phyloP scores from a whole-genome alignment of 2,113 vertebrate genomes.

The Callocephalon fimbriatum region DNA sequence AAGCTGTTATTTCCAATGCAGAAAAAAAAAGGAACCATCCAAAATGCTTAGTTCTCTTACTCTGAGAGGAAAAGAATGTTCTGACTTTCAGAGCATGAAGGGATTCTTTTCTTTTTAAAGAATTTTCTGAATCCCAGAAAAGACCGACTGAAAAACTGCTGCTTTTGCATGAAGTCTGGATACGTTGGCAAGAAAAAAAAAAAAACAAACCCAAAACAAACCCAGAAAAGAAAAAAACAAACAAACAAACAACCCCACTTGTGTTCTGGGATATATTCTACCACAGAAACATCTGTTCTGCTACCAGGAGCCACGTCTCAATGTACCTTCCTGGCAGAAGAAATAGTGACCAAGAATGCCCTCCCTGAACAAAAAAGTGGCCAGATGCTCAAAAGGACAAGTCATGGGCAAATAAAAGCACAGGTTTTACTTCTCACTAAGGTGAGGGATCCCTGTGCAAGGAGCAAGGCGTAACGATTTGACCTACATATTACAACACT shows the following conservation, averaged over 20 bases:
- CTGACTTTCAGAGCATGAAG: not conserved
- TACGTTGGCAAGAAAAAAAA: not conserved
- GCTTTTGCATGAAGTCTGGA: not conserved
- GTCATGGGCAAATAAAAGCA: not conserved
- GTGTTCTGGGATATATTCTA: not conserved
- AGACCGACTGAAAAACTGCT: not conserved
- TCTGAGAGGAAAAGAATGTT: not conserved
- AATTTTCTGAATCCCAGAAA: not conserved
- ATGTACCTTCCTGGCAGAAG: not conserved
- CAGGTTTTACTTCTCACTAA: not conserved
- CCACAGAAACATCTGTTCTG: not conserved
- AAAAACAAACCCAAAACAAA: not conserved
- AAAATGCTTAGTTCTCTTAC: not conserved
- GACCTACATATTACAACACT: not conserved
- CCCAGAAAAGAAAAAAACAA: too few species aligned
- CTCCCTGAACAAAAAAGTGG: not conserved
- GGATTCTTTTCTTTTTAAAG: not conserved
- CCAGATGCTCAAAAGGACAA: not conserved
- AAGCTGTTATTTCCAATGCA: not conserved
- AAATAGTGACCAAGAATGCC: not conserved
- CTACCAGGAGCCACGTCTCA: not conserved
- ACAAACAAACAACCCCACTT: not conserved
- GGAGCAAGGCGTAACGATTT: not conserved
- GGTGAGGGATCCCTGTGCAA: not conserved
- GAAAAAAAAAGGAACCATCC: not conserved